Base-by-base conservation (phyloP, 2,888 invertebrate species). In the Platynereis dumerilii region DNA sequence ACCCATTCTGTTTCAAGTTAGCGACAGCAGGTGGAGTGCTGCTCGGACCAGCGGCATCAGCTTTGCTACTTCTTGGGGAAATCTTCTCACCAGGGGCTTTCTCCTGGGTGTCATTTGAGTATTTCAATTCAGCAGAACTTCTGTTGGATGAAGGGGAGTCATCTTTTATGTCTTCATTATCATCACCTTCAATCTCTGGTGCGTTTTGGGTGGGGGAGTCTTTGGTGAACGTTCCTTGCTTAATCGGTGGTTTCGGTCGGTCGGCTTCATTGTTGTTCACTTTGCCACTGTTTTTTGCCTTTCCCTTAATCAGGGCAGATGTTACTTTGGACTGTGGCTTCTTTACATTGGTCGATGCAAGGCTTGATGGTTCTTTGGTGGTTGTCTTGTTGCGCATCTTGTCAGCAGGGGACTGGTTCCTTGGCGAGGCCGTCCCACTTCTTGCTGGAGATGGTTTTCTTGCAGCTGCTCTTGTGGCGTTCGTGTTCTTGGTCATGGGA, bases 171-270 rank as follows among this genome's bases (percentile, higher is more conserved):
- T 48, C 52, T 39, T 29, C 42, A 7, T 52, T 53, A 24, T 53
- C 34, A 20, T 61, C 61, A 42, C 61, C 52, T n/a, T 55, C 54
- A 39, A 74, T 73, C 10, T 72, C 71, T 7, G 76, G 76, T 12
- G 72, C 74, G 66, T 73, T 76, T 20, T 64, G 28, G 12, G 60
- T 66, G 2, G 76, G 71, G 22, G 79, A 72, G 75, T 94, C 94
- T 84, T 94, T 95, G 0, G 93, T 92, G 80, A 96, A 96, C 0
- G 96, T 96, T 17, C 93, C 93, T 83, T 96, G 94, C 29, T 95
- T 88, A 72, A 92, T 91, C 1, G 75, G 73, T 0, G 76, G 75
- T 62, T 73, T 76, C 17, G 79, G 79, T 64, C 76, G 68, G 22
- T 76, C 77, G 10, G 60, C 62, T 2, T 34, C 34, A 34, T 34